phyloP scores from a whole-genome alignment of 2,113 vertebrate genomes.

The Zosterops borbonicus region DNA sequence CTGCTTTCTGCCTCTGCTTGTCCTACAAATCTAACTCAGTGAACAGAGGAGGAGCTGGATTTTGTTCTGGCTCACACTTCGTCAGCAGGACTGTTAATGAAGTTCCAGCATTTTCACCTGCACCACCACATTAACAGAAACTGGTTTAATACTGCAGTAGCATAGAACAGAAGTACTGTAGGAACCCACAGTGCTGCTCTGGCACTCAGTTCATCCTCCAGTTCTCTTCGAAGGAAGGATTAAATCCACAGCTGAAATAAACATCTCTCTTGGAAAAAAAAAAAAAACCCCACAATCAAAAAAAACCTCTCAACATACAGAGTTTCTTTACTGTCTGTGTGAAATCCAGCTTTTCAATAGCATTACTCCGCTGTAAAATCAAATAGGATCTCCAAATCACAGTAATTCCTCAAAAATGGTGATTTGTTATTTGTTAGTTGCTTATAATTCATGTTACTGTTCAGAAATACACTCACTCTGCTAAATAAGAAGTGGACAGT shows the following conservation, averaged over 20 bases:
- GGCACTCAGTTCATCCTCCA: background rate
- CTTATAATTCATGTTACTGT: background rate
- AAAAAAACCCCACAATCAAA: background rate
- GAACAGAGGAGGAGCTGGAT: background rate
- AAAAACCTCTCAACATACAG: background rate
- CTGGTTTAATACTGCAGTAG: background rate
- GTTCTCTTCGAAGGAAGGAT: constrained; percentile 40
- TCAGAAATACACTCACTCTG: background rate
- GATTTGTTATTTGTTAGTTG: background rate
- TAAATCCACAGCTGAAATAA: constrained; percentile 34
- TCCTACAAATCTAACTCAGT: background rate
- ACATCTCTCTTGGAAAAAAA: background rate
- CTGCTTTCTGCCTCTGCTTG: background rate
- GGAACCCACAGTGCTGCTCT: background rate
- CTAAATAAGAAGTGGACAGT: background rate
- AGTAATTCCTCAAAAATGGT: background rate
- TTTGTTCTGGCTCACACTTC: constrained; percentile 41
- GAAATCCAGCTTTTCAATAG: constrained; percentile 12
- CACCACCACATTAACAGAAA: constrained; percentile 2
- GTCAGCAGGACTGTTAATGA: constrained; percentile 5
- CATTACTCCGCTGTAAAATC: constrained; percentile 9
- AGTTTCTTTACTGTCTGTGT: background rate
- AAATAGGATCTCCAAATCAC: background rate
- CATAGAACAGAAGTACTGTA: constrained; percentile 8
- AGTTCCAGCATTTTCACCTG: constrained; percentile 49